Evolutionary conservation across 2,888 invertebrate genomes (phyloP).

Genomic region (Dolichopus griseipennis): DNA sequence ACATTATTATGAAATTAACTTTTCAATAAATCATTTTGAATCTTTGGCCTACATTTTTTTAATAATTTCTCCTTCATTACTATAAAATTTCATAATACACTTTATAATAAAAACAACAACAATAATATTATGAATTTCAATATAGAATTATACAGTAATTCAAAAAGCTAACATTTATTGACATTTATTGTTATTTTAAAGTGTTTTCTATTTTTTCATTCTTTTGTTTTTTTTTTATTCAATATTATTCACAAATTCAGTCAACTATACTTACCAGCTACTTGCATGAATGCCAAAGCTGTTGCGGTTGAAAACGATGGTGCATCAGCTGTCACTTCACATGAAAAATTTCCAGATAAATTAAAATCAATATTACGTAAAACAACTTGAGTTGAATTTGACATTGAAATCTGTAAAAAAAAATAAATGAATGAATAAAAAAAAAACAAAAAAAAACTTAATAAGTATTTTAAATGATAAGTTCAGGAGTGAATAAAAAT

Average conservation of each 20-base stretch:
- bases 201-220: too few species aligned
- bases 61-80: too few species aligned
- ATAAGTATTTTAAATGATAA: conserved; percentile 9
- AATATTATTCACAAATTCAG: background rate
- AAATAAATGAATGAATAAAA: conserved; percentile 16
- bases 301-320: conserved; percentile 58
- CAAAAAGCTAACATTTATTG: too few species aligned
- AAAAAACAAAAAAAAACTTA: conserved; percentile 8
- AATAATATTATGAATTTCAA: too few species aligned
- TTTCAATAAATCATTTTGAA: too few species aligned
- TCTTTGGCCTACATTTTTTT: too few species aligned
- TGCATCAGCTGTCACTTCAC: conserved; percentile 61
- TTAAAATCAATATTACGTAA: conserved; percentile 58
- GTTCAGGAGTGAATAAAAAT: background rate
- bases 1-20: too few species aligned
- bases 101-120: too few species aligned
- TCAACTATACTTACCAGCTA: conserved; percentile 54
- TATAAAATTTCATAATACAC: too few species aligned
- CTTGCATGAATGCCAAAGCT: conserved; percentile 57
- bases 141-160: too few species aligned
- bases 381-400: conserved; percentile 60
- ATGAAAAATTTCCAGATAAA: conserved; percentile 61
- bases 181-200: too few species aligned
- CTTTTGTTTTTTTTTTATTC: too few species aligned
- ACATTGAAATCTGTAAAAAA: conserved; percentile 51